Evolutionary conservation across 2,888 invertebrate species (phyloP), one percentile per base, ranked within the genome.

Genomic region (Diogma glabrata): DNA sequence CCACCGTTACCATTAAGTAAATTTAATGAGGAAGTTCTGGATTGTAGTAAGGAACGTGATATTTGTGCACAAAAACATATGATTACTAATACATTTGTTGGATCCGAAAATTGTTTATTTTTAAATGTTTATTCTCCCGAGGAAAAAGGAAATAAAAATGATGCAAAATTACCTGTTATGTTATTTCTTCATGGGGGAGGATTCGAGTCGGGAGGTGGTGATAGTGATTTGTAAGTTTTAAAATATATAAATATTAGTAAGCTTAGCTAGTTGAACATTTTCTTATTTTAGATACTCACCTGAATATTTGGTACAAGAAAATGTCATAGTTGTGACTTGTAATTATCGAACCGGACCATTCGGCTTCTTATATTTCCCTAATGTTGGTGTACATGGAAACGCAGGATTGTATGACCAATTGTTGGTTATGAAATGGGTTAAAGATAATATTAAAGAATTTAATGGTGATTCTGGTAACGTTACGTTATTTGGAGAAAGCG

Each of bases 381-480:
- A 64, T 45, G 66, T 61, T n/a, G 62, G 61, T 4, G 60, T 69
- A 19, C 55, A 60, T 23, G 69, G 70, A 3, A 69, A 70, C 57
- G 64, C 64, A 2, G 70, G 66, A 0, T 55, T 69, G 0, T 67
- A 67, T 53, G 70, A 69, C 60, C 69, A 70, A 55, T n/a, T 47
- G 20, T 8, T 47, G 3, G 78, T 76, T 8, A 65, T 75, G 58
- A 69, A 72, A 55, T 67, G 72, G 57, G 48, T 70, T 63, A 56
- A 71, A 2, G 73, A 72, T 1, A 58, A 74, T 66, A 60, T 75
- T 64, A 50, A 60, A 57, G 59, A 70, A 64, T 64, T 73, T 64
- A 28, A 47, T 30, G 47, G 47, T 17, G 28, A 47, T 12, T 20
- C 47, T 14, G 20, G 30, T 28, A 47, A 47, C 12, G 28, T 47